A percentile compares a stretch with the other conserved stretches of the same genome.
These are phyloP conservation scores for Chaetoderma sp. DNA, from an alignment of 2,888 invertebrate species.

Conservation along the genomic window DNA sequence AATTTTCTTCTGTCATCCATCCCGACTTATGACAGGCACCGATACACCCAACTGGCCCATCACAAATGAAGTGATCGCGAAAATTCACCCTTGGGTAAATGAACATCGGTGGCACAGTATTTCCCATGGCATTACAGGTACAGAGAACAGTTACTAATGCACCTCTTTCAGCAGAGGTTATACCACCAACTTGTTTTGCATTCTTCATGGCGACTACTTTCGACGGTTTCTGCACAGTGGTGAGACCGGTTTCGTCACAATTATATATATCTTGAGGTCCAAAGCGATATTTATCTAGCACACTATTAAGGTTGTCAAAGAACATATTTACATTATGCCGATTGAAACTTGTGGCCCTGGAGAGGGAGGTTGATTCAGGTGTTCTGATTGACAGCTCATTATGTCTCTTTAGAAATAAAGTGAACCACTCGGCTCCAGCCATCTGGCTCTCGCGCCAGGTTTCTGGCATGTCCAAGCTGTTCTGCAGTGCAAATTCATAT, in stretches of 20 bases:
- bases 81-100: conserved; percentile 28
- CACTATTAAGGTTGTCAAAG: conserved; percentile 29
- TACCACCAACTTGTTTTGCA: conserved; percentile 28
- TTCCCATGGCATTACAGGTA: conserved; percentile 17
- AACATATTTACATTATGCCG: conserved; percentile 24
- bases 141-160: conserved; percentile 2
- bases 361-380: conserved; percentile 21
- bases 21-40: not conserved
- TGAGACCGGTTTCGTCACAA: conserved; percentile 34
- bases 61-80: not conserved
- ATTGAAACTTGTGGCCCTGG: conserved; percentile 35
- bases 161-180: conserved; percentile 32
- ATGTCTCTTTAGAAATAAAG: not conserved
- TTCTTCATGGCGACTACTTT: conserved; percentile 18
- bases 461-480: too few species aligned
- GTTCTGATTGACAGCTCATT: not conserved
- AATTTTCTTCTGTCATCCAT: not conserved
- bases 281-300: conserved; percentile 26
- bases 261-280: conserved; percentile 27
- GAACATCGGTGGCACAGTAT: conserved; percentile 25
- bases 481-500: too few species aligned
- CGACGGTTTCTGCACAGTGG: conserved; percentile 34
- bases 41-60: not conserved
- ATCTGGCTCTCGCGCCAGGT: too few species aligned
- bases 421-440: not conserved